phyloP scores from a whole-genome alignment of 2,113 vertebrate species.

The Eclectus roratus region DNA sequence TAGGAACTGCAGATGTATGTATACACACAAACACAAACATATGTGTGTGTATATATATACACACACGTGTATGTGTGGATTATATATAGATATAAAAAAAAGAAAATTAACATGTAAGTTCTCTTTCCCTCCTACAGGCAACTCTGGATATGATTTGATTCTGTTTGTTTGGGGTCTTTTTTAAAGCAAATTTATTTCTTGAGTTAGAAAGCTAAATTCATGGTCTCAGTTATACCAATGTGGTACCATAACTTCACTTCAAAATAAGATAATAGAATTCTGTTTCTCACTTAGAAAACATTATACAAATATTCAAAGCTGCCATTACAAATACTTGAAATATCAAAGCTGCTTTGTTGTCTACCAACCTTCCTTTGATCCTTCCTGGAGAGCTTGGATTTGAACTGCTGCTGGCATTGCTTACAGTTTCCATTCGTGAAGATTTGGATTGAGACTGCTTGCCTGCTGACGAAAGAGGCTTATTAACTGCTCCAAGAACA shows the following conservation, averaged over 20 bases:
- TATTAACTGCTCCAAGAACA: constrained; percentile 96
- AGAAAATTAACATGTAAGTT: neutral
- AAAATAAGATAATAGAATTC: neutral
- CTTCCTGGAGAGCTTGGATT: constrained; percentile 95
- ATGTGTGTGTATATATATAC: rapidly evolving
- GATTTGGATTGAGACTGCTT: constrained; percentile 96
- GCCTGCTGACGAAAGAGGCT: constrained; percentile 93
- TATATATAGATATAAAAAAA: neutral
- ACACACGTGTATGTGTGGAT: too few species aligned
- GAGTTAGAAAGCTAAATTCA: neutral
- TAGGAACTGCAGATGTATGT: neutral
- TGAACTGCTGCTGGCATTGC: constrained; percentile 94
- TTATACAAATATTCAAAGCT: neutral
- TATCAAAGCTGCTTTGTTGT: constrained; percentile 49
- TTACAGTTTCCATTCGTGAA: constrained; percentile 96
- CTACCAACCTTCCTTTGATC: constrained; percentile 89
- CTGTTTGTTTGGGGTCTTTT: neutral
- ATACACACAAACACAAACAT: rapidly evolving
- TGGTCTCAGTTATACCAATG: neutral
- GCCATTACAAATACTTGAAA: constrained; percentile 48
- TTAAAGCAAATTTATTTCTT: neutral
- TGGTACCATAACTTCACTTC: neutral
- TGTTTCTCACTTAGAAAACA: neutral
- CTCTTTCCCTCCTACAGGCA: neutral
- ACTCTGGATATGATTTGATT: neutral